Percentiles rank a stretch among this genome's conserved stretches.
Conservation (phyloP, 2,113 vertebrate genomes). For the mouse (Mus musculus) region DNA sequence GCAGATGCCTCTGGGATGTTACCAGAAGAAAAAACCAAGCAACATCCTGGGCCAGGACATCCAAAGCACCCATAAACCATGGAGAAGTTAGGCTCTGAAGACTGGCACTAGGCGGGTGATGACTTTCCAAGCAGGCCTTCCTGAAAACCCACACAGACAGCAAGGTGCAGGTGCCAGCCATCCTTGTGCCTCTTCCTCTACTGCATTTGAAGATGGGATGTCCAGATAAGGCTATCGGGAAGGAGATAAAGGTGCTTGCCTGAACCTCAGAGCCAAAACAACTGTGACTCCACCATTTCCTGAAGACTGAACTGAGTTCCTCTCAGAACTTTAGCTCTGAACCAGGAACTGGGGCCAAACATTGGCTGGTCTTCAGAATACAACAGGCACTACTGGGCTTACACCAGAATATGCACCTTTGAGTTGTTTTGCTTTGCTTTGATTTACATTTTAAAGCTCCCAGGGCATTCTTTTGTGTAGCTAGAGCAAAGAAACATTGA, state of each 20-base stretch:
- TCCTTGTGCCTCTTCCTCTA: not conserved
- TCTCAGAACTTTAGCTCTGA: not conserved
- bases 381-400: not conserved
- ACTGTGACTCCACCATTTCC: not conserved
- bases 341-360: too few species aligned
- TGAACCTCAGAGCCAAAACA: not conserved
- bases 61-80: not conserved
- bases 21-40: not conserved
- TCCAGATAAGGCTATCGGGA: not conserved
- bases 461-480: not conserved
- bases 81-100: not conserved
- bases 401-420: not conserved
- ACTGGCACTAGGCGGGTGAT: not conserved
- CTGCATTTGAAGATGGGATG: fast-evolving
- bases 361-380: not conserved
- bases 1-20: not conserved
- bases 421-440: not conserved
- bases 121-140: not conserved
- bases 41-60: not conserved
- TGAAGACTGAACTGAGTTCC: not conserved
- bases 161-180: too few species aligned
- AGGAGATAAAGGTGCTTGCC: not conserved
- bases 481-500: not conserved
- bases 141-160: not conserved
- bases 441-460: constrained; percentile 24